Percentiles rank a stretch among this genome's conserved stretches.
These are phyloP conservation scores for Phorcus lineatus DNA, from an alignment of 2,888 invertebrate species.

Conservation along the genomic window DNA sequence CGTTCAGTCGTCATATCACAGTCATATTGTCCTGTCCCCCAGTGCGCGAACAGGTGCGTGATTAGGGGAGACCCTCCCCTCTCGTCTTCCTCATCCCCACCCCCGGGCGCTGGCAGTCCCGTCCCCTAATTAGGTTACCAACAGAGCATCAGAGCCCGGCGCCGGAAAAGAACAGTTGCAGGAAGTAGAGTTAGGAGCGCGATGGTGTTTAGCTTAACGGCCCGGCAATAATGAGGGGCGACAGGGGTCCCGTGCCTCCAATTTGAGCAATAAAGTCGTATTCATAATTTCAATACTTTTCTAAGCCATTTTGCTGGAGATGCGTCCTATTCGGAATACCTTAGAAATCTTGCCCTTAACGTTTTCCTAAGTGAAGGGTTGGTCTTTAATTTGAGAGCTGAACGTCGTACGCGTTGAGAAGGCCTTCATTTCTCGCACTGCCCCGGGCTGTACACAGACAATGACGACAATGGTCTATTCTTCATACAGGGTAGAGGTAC, in stretches of 20 bases:
- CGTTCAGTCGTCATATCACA: no score
- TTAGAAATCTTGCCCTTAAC: constrained; percentile 16
- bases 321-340: constrained; percentile 9
- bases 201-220: constrained; percentile 21
- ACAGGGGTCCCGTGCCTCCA: constrained; percentile 12
- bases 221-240: constrained; percentile 7
- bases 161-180: constrained; percentile 18
- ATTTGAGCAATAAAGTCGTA: constrained; percentile 22
- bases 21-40: no score
- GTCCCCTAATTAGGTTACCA: constrained; percentile 1
- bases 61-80: not conserved
- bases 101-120: not conserved
- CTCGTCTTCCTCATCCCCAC: not conserved
- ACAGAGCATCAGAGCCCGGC: not conserved
- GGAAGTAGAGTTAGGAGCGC: constrained; percentile 18
- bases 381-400: constrained; percentile 18
- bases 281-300: constrained; percentile 22
- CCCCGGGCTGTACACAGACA: not conserved
- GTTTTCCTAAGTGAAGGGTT: constrained; percentile 20
- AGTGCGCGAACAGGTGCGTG: constrained; percentile 6
- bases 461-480: not conserved
- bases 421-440: not conserved
- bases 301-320: constrained; percentile 14
- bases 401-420: not conserved
- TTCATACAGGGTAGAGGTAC: not conserved